Evolutionary conservation across 1,140 invertebrate species (phyloP), one percentile per base, ranked within the genome.

Genomic region (Acromyrmex heyeri): DNA sequence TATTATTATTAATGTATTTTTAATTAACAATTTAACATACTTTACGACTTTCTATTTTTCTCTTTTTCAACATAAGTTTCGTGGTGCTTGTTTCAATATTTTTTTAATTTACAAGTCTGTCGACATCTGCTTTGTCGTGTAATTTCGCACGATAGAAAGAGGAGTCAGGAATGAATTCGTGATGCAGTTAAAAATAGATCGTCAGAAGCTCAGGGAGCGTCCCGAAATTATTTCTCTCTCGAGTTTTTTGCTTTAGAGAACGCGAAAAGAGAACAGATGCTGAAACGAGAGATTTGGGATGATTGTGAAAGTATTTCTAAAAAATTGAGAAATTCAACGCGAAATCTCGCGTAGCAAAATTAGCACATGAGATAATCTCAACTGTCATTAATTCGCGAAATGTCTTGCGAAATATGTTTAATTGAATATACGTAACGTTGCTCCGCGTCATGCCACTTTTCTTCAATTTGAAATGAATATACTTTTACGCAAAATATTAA

Each of bases 401-500:
- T 67, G 24, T 76, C 0, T 16, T n/a, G 27, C n/a, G n/a, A 50
- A 38, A 67, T 30, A 50, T 34, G 10, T 34, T 53, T 44, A 27
- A 61, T 18, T 44, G 34, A 34, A n/a, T 78, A 2, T 62, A 10
- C 18, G 12, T 64, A 61, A 55, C 14, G 5, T 73, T 73, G 8
- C 38, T 72, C 2, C 2, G 2, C 1, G 10, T 21, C 16, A 14
- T 50, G 3, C 16, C 3, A 53, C 55, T 55, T 55, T 73, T 3
- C 27, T 30, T 3, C 27, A 57, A 57, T 34, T 21, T 27, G 18
- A 75, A 75, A 75, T 34, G 5, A 21, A 55, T 73, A 1, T 75
- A 34, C 6, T 69, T 48, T 69, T 69, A 69, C n/a, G 18, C 34
- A 3, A 55, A 34, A 75, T 75, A 27, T 73, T 73, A n/a, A 72